Conservation (phyloP, 2,113 vertebrate species). For the Orcinus orca region DNA sequence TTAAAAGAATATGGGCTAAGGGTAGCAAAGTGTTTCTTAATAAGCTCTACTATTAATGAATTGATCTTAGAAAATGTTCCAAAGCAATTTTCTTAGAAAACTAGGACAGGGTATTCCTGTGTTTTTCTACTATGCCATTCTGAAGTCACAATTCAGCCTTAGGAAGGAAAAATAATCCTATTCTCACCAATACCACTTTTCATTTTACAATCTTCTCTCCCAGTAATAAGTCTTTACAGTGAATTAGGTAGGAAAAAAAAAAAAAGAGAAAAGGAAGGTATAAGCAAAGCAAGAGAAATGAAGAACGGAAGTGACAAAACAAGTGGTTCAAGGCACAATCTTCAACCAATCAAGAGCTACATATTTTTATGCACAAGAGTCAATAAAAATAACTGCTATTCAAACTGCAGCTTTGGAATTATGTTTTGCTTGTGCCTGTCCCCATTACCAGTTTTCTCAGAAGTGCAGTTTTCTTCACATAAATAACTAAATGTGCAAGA, state of each 20-base stretch:
- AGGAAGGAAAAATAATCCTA: neutral
- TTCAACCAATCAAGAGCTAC: neutral
- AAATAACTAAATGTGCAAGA: neutral
- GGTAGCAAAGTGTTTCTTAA: neutral
- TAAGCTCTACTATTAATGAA: neutral
- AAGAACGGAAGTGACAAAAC: neutral
- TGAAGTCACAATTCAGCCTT: neutral
- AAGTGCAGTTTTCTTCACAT: neutral
- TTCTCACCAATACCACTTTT: neutral
- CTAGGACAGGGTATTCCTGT: neutral
- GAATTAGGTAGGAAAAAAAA: neutral
- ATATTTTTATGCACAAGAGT: neutral
- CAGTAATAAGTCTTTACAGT: neutral
- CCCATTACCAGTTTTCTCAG: neutral
- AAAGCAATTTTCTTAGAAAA: conserved; percentile 41
- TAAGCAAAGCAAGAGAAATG: neutral
- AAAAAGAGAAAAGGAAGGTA: neutral
- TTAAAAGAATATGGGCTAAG: neutral
- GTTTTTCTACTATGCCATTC: neutral
- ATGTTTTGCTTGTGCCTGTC: neutral
- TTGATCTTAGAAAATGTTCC: neutral
- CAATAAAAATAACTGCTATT: neutral
- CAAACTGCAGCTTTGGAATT: neutral
- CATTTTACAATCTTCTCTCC: neutral
- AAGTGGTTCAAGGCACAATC: neutral